phyloP scores from a whole-genome alignment of 2,113 vertebrate species.

The Ceuthmochares aereus region DNA sequence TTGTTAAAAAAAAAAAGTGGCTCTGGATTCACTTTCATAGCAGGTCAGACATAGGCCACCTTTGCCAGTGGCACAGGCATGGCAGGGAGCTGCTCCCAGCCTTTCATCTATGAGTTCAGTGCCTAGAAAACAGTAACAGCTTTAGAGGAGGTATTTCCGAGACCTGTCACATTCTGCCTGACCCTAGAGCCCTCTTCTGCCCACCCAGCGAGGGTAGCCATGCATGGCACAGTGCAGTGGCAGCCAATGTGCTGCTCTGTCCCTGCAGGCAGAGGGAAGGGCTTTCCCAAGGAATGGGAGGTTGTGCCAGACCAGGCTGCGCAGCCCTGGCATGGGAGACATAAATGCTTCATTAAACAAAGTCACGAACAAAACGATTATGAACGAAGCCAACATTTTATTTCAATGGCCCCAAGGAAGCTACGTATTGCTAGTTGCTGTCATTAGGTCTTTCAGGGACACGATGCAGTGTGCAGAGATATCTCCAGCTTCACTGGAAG shows the following conservation, averaged over 20 bases:
- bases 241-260: background rate
- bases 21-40: background rate
- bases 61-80: background rate
- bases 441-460: background rate
- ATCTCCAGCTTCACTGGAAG: background rate
- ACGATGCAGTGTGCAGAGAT: background rate
- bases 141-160: background rate
- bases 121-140: background rate
- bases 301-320: background rate
- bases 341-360: background rate
- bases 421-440: background rate
- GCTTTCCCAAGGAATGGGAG: fast-evolving
- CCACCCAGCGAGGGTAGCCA: fast-evolving
- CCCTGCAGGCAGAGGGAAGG: fast-evolving
- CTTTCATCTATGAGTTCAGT: background rate
- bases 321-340: background rate
- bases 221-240: background rate
- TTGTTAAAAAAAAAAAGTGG: background rate
- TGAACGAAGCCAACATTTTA: background rate
- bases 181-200: background rate
- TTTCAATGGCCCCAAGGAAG: background rate
- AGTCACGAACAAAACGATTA: background rate
- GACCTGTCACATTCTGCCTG: background rate
- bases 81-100: background rate
- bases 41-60: background rate